These are phyloP conservation scores for Pseudorectes ferrugineus DNA, from an alignment of 2,113 vertebrate species.

Conservation along the genomic window DNA sequence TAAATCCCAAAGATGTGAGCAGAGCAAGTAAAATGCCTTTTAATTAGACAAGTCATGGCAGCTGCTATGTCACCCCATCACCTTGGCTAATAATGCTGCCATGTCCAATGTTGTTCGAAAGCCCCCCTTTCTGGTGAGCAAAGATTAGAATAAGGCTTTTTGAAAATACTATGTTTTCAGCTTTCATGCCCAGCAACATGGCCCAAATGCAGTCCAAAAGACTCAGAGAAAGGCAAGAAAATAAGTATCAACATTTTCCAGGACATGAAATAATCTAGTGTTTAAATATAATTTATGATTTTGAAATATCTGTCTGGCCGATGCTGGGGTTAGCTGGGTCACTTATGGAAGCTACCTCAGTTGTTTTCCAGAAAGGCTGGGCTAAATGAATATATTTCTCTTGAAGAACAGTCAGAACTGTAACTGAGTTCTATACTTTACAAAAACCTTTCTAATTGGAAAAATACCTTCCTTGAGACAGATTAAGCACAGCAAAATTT, in stretches of 20 bases:
- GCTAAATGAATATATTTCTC: not conserved
- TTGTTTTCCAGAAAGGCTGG: not conserved
- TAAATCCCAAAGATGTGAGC: not conserved
- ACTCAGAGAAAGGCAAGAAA: not conserved
- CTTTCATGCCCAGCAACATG: not conserved
- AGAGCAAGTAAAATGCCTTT: not conserved
- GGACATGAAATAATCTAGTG: not conserved
- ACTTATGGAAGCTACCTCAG: not conserved
- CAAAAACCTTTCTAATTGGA: not conserved
- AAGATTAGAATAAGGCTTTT: not conserved
- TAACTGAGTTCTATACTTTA: not conserved
- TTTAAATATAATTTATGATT: not conserved
- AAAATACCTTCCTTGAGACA: not conserved
- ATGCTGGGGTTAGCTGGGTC: not conserved
- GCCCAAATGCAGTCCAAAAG: not conserved
- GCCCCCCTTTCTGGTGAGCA: not conserved
- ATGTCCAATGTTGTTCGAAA: fast-evolving
- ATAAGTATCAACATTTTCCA: not conserved
- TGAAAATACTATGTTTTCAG: not conserved
- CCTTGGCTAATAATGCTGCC: not conserved
- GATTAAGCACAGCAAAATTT: not conserved
- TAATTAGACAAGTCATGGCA: not conserved
- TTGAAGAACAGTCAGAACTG: not conserved
- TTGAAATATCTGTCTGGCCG: not conserved
- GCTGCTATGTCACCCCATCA: not conserved